phyloP scores from a whole-genome alignment of 1,140 invertebrate species.

The Holcopasites calliopsidis region DNA sequence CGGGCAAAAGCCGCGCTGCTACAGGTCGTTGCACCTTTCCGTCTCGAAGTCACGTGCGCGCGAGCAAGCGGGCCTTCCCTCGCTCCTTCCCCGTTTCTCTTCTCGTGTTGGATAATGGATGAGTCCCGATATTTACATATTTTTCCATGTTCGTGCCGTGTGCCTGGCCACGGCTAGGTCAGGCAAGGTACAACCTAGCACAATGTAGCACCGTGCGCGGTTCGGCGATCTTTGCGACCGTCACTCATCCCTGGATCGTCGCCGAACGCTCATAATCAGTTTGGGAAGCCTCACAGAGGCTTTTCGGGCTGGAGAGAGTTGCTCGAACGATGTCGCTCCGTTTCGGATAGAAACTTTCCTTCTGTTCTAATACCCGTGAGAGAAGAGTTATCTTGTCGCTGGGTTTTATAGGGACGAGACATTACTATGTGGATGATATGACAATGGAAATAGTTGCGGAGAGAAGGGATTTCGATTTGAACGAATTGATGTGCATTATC shows the following conservation, averaged over 20 bases:
- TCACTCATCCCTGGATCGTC: neutral
- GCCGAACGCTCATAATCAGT: too few relatives aligned
- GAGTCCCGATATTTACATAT: constrained; percentile 72
- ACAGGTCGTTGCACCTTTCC: constrained; percentile 59
- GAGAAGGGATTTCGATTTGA: too few relatives aligned
- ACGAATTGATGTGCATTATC: too few relatives aligned
- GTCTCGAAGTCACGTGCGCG: constrained; percentile 42
- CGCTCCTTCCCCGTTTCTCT: constrained; percentile 10
- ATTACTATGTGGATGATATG: too few relatives aligned
- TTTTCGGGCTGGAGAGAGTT: too few relatives aligned
- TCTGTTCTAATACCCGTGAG: too few relatives aligned
- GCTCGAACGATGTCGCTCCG: too few relatives aligned
- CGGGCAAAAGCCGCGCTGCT: constrained; percentile 7
- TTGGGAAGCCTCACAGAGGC: too few relatives aligned
- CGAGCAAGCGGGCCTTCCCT: constrained; percentile 3
- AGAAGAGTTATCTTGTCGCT: too few relatives aligned
- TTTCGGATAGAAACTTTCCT: too few relatives aligned
- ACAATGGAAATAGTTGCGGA: too few relatives aligned
- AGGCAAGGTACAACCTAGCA: constrained; percentile 72
- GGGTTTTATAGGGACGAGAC: too few relatives aligned
- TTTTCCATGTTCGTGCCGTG: constrained; percentile 70
- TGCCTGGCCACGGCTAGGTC: constrained; percentile 62
- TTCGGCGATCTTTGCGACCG: neutral
- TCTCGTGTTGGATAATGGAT: constrained; percentile 69
- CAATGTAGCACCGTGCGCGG: constrained; percentile 55